Evolutionary conservation across 2,797 vertebrate genomes (phyloP), one percentile per base, ranked within the genome.

Genomic region (Macroramphosus scolopax): DNA sequence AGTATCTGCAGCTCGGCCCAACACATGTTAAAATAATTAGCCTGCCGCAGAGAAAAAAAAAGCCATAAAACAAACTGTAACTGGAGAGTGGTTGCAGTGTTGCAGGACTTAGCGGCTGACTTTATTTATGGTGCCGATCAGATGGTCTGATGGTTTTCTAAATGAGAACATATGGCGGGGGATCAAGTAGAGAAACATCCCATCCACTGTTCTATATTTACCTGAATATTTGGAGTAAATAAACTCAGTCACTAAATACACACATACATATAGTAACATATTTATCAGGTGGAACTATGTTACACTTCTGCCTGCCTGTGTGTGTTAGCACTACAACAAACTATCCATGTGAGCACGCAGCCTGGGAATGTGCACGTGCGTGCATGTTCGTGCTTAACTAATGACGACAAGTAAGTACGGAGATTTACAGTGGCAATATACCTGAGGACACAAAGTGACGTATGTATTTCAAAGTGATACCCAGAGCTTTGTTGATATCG

Each of bases 1-100:
- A 9, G 25, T 41, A 33, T 60, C 7, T 28, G 54, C 51, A 61
- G 63, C 29, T 52, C 35, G 51, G 41, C 38, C 48, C 9, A 65
- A 60, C 74, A 76, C 45, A 68, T 74, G 77, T 56, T 64, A 38
- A 71, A 76, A 68, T 60, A 65, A 77, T 82, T 77, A 81, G 42
- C 31, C 34, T 20, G 44, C 45, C 20, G 30, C 25, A 67, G 48
- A 6, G 20, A 22, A 3, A 67, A 73, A 63, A 35, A 48, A 35
- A 14, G 42, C 39, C 36, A 53, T 75, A 72, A 76, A 81, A 64
- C 47, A 64, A 41, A 64, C 22, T 40, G 78, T 51, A 78, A 78
- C 18, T 35, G 29, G 34, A 85, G 72, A 64, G 14, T 16, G 38
- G 43, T 16, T 42, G 68, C 29, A 33, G 33, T 60, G 44, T 52